Evolutionary conservation across 2,797 vertebrate species (phyloP), one percentile per base, ranked within the genome.

Genomic region (Pipistrellus pipistrellus): DNA sequence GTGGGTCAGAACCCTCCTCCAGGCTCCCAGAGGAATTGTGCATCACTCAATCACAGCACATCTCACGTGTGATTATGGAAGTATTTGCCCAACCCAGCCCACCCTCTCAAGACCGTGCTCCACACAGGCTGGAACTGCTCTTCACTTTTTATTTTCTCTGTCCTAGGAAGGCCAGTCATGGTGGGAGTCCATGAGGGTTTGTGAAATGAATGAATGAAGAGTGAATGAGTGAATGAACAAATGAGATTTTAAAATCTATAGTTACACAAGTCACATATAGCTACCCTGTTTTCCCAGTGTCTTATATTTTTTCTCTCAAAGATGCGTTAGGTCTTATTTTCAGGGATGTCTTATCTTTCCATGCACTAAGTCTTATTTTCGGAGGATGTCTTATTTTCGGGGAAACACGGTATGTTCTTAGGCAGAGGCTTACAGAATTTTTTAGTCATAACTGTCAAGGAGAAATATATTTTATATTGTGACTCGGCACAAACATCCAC

Each of bases 71-170:
- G 2, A 32, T 35, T 10, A n/a, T 9, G 44, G 51, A 59, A 21
- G 20, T 8, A 25, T 23, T 18, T 25, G 27, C 20, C 41, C 23
- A 38, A 14, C 25, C 15, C 3, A 53, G 30, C 20, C 66, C 30
- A 35, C 21, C 41, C 46, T 76, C 55, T 71, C 62, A 53, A 77
- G 69, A 75, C 68, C 59, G 10, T 53, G 32, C 25, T 51, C 32
- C 64, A 83, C 66, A 59, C 0, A 21, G 57, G 14, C 14, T 72
- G 25, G 32, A 87, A 38, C 15, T 62, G 18, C 13, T 41, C 69
- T 81, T 78, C 83, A 75, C 66, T 95, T 85, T 69, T 69, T 69
- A 62, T 88, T 83, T 73, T 32, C 62, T 86, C 41, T 68, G 48
- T 20, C 48, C 41, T 62, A 55, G 41, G 44, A 69, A 94, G 30